Base-by-base conservation (phyloP, 2,797 vertebrate species). In the Pangasius mekongensis region DNA sequence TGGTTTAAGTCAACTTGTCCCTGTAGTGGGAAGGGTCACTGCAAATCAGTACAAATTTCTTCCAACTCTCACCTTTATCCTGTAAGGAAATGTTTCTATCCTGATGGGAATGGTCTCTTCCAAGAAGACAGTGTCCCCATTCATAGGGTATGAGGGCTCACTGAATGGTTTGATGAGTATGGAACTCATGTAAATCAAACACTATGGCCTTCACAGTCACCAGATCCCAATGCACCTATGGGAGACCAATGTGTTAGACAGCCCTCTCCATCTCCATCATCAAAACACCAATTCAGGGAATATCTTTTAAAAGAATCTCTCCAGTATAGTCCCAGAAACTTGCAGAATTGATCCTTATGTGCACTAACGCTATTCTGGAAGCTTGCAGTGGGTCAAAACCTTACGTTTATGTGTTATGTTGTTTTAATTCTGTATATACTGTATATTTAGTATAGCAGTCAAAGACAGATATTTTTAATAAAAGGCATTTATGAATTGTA, bases 361-460 rank as follows among this genome's bases (percentile, higher is more conserved):
- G 22, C 18, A 81, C 27, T 58, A 39, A 43, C 18, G 36, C 22
- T 27, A 62, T 43, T 62, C 5, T 80, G 2, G 8, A 58, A 80
- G 30, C 8, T 76, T 52, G 27, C 18, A 56, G n/a, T 22, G 1
- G 20, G 6, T 22, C 36, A 62, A 27, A 13, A 43, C 33, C 9
- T 81, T 10, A 80, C 16, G 9, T 67, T 33, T 22, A 83, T 14
- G 52, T 16, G 3, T 49, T 10, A 33, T 67, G 18, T 33, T 67
- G 5, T 47, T 66, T 83, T 84, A 14, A 84, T 60, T 82, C 6
- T 83, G 24, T 64, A 52, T 47, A 83, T 66, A n/a, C 8, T n/a
- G 16, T 20, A 49, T 52, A 66, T 66, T 39, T 64, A 47, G 16
- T 30, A 22, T 52, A 22, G 39, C 39, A 83, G 13, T 11, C 39